Percentiles rank a stretch among this genome's conserved stretches.
phyloP scores from a whole-genome alignment of 2,113 vertebrate genomes.

The Corythaeola cristata region DNA sequence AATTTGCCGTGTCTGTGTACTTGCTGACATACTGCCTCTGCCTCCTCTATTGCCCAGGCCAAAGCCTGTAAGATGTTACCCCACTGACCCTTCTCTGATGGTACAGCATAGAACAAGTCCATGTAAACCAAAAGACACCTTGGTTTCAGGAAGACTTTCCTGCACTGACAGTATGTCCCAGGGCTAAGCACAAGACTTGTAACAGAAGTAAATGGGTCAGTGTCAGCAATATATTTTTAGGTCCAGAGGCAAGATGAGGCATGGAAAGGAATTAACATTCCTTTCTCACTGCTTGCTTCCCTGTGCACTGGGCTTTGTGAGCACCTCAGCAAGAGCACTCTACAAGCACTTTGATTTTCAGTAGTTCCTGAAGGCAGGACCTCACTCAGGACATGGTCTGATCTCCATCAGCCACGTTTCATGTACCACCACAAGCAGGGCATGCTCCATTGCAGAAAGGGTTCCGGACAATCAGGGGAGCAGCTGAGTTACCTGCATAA shows the following conservation, averaged over 20 bases:
- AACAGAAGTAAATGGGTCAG: not conserved
- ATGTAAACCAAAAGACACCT: not conserved
- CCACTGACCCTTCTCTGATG: not conserved
- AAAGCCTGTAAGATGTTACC: not conserved
- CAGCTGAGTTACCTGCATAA: conserved; percentile 88
- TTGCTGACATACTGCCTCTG: not conserved
- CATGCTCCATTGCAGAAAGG: not conserved
- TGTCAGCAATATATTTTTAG: not conserved
- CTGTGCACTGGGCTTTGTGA: fast-evolving
- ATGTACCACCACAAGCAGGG: fast-evolving
- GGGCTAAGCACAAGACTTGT: not conserved
- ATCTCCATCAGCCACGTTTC: not conserved
- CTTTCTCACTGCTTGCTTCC: not conserved
- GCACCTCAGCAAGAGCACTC: not conserved
- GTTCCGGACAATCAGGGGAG: fast-evolving
- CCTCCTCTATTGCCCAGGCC: not conserved
- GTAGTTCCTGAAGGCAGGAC: not conserved
- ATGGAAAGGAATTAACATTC: not conserved
- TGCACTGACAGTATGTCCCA: not conserved
- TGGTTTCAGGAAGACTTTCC: not conserved
- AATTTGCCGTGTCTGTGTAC: not conserved
- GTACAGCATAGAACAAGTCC: not conserved
- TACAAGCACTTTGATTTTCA: not conserved
- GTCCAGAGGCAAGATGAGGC: not conserved
- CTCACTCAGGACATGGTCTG: not conserved